These are phyloP conservation scores for Ectropis crepuscularia DNA, from an alignment of 2,888 invertebrate genomes.

Conservation along the genomic window DNA sequence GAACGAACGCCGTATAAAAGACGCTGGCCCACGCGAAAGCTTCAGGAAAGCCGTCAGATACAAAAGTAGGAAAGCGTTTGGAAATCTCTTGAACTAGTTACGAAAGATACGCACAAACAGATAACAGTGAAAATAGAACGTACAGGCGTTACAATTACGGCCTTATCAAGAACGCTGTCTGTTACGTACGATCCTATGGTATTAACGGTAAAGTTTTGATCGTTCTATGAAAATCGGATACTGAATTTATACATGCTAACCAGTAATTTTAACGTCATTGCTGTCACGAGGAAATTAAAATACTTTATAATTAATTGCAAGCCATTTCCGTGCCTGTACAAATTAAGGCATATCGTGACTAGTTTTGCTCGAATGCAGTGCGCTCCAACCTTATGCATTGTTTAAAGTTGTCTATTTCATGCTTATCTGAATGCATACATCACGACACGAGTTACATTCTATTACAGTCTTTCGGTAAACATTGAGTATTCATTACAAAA, in stretches of 20 bases:
- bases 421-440: conserved; percentile 40
- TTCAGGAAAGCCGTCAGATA: conserved; percentile 1
- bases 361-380: conserved; percentile 26
- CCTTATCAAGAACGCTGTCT: conserved; percentile 7
- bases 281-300: conserved; percentile 19
- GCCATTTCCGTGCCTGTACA: conserved; percentile 38
- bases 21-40: conserved; percentile 1
- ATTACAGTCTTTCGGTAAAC: conserved; percentile 42
- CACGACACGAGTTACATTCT: conserved; percentile 39
- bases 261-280: conserved; percentile 24
- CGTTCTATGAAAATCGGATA: not conserved
- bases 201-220: conserved; percentile 8
- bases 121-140: conserved; percentile 64
- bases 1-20: not conserved
- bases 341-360: conserved; percentile 35
- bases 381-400: conserved; percentile 32
- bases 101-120: conserved; percentile 46
- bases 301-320: conserved; percentile 20
- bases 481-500: conserved; percentile 55
- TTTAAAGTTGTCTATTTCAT: conserved; percentile 41
- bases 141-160: conserved; percentile 34
- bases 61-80: conserved; percentile 28
- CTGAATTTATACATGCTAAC: conserved; percentile 8
- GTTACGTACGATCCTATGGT: not conserved
- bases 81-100: conserved; percentile 38